These are phyloP conservation scores for Eupeodes corollae DNA, from an alignment of 1,140 invertebrate genomes.

Conservation along the genomic window DNA sequence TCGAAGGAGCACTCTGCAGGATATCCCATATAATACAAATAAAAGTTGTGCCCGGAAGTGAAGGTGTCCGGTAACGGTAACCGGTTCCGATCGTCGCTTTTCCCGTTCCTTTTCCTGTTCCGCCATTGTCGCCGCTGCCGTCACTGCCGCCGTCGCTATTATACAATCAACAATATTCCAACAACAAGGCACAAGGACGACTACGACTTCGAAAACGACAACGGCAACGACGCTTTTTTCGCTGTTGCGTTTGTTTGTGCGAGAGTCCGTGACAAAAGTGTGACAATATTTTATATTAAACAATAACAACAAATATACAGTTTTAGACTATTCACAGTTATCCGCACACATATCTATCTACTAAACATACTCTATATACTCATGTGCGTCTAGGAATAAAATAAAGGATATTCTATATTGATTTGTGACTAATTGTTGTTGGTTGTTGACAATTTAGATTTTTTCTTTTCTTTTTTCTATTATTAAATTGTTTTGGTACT, in stretches of 20 bases:
- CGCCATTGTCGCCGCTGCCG: constrained; percentile 10
- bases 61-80: constrained; percentile 40
- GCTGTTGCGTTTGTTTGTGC: constrained; percentile 1
- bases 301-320: too few species aligned
- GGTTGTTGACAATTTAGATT: too few species aligned
- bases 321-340: too few species aligned
- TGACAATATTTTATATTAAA: neutral
- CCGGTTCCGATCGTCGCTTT: constrained; percentile 39
- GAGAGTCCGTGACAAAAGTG: neutral
- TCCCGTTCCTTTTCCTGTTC: constrained; percentile 33
- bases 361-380: too few species aligned
- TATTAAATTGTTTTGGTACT: too few species aligned
- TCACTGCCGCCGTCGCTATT: neutral
- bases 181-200: neutral
- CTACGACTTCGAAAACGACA: neutral
- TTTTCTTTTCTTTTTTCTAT: too few species aligned
- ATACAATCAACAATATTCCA: neutral
- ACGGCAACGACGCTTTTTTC: neutral
- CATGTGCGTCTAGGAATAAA: too few species aligned
- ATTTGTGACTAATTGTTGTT: neutral
- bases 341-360: too few species aligned
- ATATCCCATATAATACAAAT: neutral
- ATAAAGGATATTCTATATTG: neutral
- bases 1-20: too few species aligned
- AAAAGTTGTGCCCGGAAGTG: constrained; percentile 34